Base-by-base conservation (phyloP, 2,888 invertebrate species). In the Pachydiplax longipennis region DNA sequence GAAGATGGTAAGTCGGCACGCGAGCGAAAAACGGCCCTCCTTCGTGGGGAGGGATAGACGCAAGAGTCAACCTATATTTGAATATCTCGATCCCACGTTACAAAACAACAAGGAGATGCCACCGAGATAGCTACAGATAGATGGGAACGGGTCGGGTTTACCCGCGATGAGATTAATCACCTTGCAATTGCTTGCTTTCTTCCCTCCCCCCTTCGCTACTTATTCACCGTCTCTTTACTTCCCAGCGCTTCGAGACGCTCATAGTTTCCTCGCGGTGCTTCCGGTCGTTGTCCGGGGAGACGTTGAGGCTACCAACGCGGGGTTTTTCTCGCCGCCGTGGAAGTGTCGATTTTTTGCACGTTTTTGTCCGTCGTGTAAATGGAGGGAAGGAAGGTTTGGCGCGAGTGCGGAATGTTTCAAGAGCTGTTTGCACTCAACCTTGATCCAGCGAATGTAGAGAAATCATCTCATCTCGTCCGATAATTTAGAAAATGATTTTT, bases 21-120 rank as follows among this genome's bases (percentile, higher is more conserved):
- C 87, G 87, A 87, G 40, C 87, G 22, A 58, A 22, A 48, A 53
- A 82, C 81, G 25, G 83, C 58, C 82, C 6, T 44, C 44, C 44
- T 44, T 44, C 44, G 58, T 25, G 87, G 61, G n/a, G 25, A n/a
- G 87, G 61, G n/a, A 37, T 37, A 40, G 58, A 58, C 83, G 83
- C 53, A 61, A 61, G 87, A 87, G 87, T 87, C 87, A 87, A 87
- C 87, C 87, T 61, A 87, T 87, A 87, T 87, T 87, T 87, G 87
- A 87, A 87, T 87, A 87, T 87, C 87, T 58, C 87, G 87, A 87
- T 65, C 87, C 87, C 15, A 37, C 61, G 58, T 8, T 44, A 35
- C 35, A 35, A 61, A 83, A 83, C 83, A 31, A 58, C 25, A 37
- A 40, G 83, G 61, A 58, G 87, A 87, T 87, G 87, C 87, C 37